These are phyloP conservation scores for Dione juno DNA, from an alignment of 2,888 invertebrate genomes.

Conservation along the genomic window DNA sequence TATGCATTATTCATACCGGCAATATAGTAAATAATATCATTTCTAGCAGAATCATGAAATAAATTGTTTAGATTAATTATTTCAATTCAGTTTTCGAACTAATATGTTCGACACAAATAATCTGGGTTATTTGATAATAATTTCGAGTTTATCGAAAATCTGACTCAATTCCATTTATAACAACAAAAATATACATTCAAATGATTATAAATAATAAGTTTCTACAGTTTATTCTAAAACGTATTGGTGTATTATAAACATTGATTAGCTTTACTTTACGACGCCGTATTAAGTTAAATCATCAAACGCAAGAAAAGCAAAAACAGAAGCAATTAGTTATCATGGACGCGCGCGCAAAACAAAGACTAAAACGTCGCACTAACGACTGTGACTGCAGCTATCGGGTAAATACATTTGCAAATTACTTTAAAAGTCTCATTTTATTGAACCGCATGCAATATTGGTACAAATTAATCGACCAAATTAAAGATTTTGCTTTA, in stretches of 20 bases:
- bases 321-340: slow-evolving; percentile 67
- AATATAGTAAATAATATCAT: no score
- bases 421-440: slow-evolving; percentile 29
- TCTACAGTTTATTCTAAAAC: no score
- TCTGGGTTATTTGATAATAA: not conserved
- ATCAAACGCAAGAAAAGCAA: slow-evolving; percentile 28
- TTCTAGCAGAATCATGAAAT: not conserved
- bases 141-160: not conserved
- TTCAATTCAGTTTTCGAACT: not conserved
- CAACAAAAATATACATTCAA: not conserved
- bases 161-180: not conserved
- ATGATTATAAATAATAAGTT: not conserved
- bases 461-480: slow-evolving; percentile 1
- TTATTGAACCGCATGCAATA: slow-evolving; percentile 12
- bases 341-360: slow-evolving; percentile 72
- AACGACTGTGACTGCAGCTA: slow-evolving; percentile 58
- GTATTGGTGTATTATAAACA: not conserved
- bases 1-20: not conserved
- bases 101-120: not conserved
- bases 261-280: not conserved
- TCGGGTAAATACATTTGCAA: slow-evolving; percentile 32
- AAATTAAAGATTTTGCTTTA: not conserved
- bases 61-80: not conserved
- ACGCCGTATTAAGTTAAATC: slow-evolving; percentile 25
- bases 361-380: slow-evolving; percentile 68